These are phyloP conservation scores for Limanda limanda DNA, from an alignment of 2,113 vertebrate species.

Conservation along the genomic window DNA sequence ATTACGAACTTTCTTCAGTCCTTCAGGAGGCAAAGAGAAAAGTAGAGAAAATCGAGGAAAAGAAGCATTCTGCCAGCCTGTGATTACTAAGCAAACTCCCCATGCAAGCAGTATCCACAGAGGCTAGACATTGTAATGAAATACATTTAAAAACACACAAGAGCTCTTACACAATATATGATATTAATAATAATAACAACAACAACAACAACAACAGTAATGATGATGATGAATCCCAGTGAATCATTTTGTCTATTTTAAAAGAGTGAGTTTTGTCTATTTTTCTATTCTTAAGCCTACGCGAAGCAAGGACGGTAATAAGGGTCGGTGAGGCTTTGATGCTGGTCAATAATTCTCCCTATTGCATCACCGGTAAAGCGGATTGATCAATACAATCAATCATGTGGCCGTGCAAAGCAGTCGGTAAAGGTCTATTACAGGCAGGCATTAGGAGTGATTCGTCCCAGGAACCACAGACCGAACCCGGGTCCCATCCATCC, in stretches of 20 bases:
- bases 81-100: slow-evolving; percentile 65
- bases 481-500: slow-evolving; percentile 59
- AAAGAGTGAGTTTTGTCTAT: neutral
- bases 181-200: slow-evolving; percentile 15
- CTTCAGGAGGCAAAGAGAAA: slow-evolving; percentile 86
- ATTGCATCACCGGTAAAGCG: slow-evolving; percentile 66
- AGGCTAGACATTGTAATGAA: slow-evolving; percentile 48
- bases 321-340: slow-evolving; percentile 54
- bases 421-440: slow-evolving; percentile 69
- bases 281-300: neutral
- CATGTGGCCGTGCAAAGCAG: slow-evolving; percentile 60
- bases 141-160: slow-evolving; percentile 61
- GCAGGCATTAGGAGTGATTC: slow-evolving; percentile 59
- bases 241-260: slow-evolving; percentile 2
- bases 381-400: slow-evolving; percentile 77
- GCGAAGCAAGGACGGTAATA: slow-evolving; percentile 2
- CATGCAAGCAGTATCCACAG: slow-evolving; percentile 73
- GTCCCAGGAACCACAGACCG: slow-evolving; percentile 65
- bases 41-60: slow-evolving; percentile 82
- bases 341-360: slow-evolving; percentile 57
- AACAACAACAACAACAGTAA: slow-evolving; percentile 23
- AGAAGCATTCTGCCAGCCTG: slow-evolving; percentile 70
- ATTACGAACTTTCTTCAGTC: slow-evolving; percentile 90
- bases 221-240: neutral
- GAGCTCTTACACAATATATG: slow-evolving; percentile 31